Evolutionary conservation across 2,113 vertebrate genomes (phyloP), one percentile per base, ranked within the genome.

Genomic region (Pogonocichla stellata): DNA sequence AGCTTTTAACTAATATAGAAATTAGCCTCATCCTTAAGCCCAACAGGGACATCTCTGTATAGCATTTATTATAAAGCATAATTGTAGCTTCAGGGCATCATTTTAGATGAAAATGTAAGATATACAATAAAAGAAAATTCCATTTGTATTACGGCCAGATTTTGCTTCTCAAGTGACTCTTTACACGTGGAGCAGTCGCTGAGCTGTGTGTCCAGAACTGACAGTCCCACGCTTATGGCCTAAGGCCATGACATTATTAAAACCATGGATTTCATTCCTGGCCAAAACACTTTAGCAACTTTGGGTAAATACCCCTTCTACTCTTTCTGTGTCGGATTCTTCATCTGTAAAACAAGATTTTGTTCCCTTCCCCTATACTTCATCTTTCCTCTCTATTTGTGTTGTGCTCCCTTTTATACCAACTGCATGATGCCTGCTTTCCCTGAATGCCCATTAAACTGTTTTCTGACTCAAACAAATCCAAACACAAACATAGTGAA

Each of bases 1-100:
- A 90, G 71, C 56, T 95, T 96, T 93, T 96, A 96, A 93, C 90
- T 93, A 93, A 96, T 83, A 94, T 60, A 94, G 80, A 92, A 97
- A 90, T 92, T 95, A 95, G 47, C 79, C 57, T 92, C 85, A 80
- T 86, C 93, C 72, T 80, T 70, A 82, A 91, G 92, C 42, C 79
- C 95, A 90, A 90, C 66, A 66, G 93, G 87, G 92, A 93, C 56
- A 71, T 43, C 54, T 53, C 83, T 40, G 43, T 54, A 85, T 58
- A 87, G 66, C 3, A 5, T 66, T 61, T 64, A 86, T 88, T 80
- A 86, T 60, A 93, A 86, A 71, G 43, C 71, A 50, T 88, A 91
- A 95, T 88, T 91, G 77, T 36, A 90, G 93, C 94, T 90, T 74
- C 67, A 71, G 94, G 94, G 81, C 90, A 86, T 73, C 64, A 88